Evolutionary conservation across 2,113 vertebrate genomes (phyloP), one percentile per base, ranked within the genome.

Genomic region (Pseudolaguvia tuberculata): DNA sequence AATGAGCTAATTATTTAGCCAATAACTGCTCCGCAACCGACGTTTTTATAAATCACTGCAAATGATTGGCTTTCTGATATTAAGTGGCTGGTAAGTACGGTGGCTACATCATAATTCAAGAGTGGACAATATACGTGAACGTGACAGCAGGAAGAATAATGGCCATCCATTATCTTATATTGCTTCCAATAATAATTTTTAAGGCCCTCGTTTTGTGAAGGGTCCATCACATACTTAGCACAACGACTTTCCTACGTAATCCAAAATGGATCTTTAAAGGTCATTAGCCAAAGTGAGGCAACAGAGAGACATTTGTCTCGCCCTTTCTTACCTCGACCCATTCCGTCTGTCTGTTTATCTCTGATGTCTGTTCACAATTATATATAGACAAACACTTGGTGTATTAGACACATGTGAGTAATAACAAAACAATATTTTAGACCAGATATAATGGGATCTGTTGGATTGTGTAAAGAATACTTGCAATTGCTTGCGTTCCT

Each of bases 131-230:
- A 76, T 78, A 75, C 70, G 51, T 72, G 73, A 80, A 79, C 75
- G 65, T 81, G 80, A 82, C 80, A 78, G 82, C 77, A 75, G 77
- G 75, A 61, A 72, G 80, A 82, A 78, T 82, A 85, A 85, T 85
- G 82, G 71, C 79, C 72, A 74, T 74, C 79, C 79, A 85, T 85
- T 83, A 83, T 81, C 80, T 83, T 83, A 83, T 83, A 82, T 79
- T 83, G 79, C 79, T 75, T 55, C 72, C 75, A 81, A 82, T 82
- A 83, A 83, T 82, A 75, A 82, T 85, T 85, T 82, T 76, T 75
- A 81, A 80, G 70, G 74, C 76, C 63, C 80, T 83, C 76, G 25
- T 83, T 79, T 63, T 58, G 25, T 78, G 83, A 80, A 82, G 78
- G 69, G 70, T 83, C 82, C 58, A 82, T 80, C 82, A 83, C 67